Base-by-base conservation (phyloP, 2,888 invertebrate species). In the Dioctria linearis region DNA sequence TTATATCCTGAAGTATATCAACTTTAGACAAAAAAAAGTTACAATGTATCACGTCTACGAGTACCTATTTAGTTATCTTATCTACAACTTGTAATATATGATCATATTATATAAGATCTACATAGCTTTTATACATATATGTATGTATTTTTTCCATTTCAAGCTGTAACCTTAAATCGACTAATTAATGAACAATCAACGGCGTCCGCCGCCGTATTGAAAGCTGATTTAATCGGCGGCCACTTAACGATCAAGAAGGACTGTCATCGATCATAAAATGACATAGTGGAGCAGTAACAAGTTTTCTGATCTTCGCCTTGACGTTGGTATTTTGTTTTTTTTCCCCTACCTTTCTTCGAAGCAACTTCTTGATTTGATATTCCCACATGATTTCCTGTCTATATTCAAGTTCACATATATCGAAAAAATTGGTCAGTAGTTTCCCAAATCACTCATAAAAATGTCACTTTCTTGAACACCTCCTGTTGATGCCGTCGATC, bases 291-390 rank as follows among this genome's bases (percentile, higher is more conserved):
- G 37, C 11, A 25, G 39, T 37, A 39, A 63, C 37, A 5, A 39
- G 63, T 37, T 63, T 37, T 4, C 8, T 63, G 63, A 63, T 63
- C 63, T 63, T 63, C 37, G 63, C 63, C 63, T 63, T 63, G 63
- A 9, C 63, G 8, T 40, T 37, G 8, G 11, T 11, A 8, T 11
- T 51, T 51, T 51, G 3, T 51, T 51, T 40, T 63, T 63, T 63
- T 63, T 39, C 39, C 40, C 2, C 5, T 13, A 39, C 63, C 40
- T 63, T 63, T 63, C 40, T 63, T 3, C 39, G 8, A 39, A 25
- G 25, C 25, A 25, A 25, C 37, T 63, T 63, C 5, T 40, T 37
- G 5, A 39, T 40, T 37, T 9, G 13, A 2, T 39, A 3, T 37
- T 63, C 63, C 63, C 63, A 11, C 63, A 63, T 39, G 8, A 37